These are phyloP conservation scores for Fregetta grallaria DNA, from an alignment of 2,113 vertebrate species.

Conservation along the genomic window DNA sequence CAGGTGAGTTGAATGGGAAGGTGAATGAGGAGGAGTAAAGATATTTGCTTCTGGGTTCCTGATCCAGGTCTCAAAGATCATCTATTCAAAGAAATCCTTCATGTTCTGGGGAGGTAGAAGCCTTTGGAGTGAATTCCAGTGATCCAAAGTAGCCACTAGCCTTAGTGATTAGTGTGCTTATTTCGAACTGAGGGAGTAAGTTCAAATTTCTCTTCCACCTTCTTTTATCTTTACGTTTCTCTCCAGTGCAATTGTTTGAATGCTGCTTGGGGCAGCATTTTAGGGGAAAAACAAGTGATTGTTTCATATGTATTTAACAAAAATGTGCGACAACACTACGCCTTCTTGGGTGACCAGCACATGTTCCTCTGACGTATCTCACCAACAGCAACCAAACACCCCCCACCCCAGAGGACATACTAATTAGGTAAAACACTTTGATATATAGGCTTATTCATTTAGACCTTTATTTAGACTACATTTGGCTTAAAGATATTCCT, in stretches of 20 bases:
- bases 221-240: slow-evolving; percentile 27
- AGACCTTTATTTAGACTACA: background rate
- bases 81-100: background rate
- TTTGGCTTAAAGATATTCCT: background rate
- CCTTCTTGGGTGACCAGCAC: background rate
- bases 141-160: background rate
- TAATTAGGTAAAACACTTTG: background rate
- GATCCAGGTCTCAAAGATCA: background rate
- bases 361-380: background rate
- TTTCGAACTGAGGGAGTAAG: background rate
- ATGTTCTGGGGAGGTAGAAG: background rate
- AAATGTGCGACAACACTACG: background rate
- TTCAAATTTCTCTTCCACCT: background rate
- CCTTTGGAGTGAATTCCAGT: background rate
- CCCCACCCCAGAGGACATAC: background rate
- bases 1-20: background rate
- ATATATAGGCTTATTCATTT: background rate
- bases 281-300: background rate
- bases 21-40: background rate
- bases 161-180: background rate
- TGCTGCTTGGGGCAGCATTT: slow-evolving; percentile 7
- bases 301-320: background rate
- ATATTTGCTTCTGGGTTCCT: background rate
- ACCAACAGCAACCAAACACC: background rate
- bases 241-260: background rate